These are phyloP conservation scores for Brachionus koreanus DNA, from an alignment of 1,140 invertebrate genomes.

Conservation along the genomic window DNA sequence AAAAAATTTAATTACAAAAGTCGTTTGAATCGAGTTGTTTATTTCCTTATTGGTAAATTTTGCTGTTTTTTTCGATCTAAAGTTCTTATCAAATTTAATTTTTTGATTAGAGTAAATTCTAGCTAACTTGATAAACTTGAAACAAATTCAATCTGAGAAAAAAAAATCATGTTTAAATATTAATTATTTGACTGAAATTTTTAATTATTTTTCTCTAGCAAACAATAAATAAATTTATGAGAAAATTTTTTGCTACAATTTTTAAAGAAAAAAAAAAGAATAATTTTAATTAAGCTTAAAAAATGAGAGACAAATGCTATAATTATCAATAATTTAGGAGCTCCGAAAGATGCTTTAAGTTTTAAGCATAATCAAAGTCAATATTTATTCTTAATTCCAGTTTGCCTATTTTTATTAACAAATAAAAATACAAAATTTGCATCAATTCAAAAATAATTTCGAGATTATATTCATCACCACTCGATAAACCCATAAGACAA, in stretches of 20 bases:
- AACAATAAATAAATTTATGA: background rate
- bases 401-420: background rate
- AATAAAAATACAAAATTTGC: background rate
- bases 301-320: background rate
- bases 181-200: background rate
- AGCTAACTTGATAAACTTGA: background rate
- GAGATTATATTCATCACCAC: background rate
- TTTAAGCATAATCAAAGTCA: background rate
- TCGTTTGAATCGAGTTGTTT: too few species aligned
- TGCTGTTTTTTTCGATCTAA: too few species aligned
- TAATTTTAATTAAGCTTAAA: background rate
- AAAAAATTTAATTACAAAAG: too few species aligned
- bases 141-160: background rate
- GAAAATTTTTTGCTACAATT: background rate
- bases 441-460: background rate
- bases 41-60: too few species aligned
- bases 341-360: background rate
- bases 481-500: background rate
- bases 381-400: background rate
- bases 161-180: background rate
- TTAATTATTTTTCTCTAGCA: background rate
- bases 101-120: too few species aligned
- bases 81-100: too few species aligned
- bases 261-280: background rate
- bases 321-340: background rate